Evolutionary conservation across 2,888 invertebrate genomes (phyloP).

Genomic region (Gerris lacustris): DNA sequence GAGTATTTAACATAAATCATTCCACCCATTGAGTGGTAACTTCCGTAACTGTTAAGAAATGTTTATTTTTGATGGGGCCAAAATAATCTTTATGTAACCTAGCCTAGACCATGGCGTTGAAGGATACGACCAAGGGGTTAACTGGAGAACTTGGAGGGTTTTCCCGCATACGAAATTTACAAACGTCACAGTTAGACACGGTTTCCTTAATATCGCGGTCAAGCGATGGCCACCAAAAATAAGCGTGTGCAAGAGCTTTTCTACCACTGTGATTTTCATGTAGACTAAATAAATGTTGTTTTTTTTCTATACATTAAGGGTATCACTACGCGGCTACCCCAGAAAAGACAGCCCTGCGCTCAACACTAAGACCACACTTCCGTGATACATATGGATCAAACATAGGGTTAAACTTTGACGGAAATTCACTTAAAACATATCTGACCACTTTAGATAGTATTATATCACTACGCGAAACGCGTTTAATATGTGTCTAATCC

Average conservation of each 20-base stretch:
- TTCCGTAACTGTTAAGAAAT: too few species aligned
- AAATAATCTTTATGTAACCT: too few species aligned
- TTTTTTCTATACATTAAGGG: constrained; percentile 4
- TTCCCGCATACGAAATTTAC: too few species aligned
- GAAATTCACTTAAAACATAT: background rate
- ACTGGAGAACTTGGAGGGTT: background rate
- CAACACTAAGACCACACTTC: constrained; percentile 14
- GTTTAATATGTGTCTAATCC: constrained; percentile 33
- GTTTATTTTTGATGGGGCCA: too few species aligned
- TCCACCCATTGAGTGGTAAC: too few species aligned
- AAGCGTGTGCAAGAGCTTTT: constrained; percentile 25
- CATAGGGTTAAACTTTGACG: background rate
- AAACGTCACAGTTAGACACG: background rate
- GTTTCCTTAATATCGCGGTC: background rate
- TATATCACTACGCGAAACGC: constrained; percentile 19
- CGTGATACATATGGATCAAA: background rate
- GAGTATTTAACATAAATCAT: too few species aligned
- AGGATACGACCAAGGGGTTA: background rate
- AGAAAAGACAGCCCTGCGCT: constrained; percentile 17
- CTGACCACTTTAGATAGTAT: constrained; percentile 8
- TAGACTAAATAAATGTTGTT: constrained; percentile 13
- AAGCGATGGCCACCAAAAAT: constrained; percentile 10
- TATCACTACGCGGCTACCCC: constrained; percentile 20
- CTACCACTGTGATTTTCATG: constrained; percentile 25
- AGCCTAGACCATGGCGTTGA: background rate